Percentiles rank a stretch among this genome's conserved stretches.
These are phyloP conservation scores for Eudemis profundana DNA, from an alignment of 2,888 invertebrate species.

Conservation along the genomic window DNA sequence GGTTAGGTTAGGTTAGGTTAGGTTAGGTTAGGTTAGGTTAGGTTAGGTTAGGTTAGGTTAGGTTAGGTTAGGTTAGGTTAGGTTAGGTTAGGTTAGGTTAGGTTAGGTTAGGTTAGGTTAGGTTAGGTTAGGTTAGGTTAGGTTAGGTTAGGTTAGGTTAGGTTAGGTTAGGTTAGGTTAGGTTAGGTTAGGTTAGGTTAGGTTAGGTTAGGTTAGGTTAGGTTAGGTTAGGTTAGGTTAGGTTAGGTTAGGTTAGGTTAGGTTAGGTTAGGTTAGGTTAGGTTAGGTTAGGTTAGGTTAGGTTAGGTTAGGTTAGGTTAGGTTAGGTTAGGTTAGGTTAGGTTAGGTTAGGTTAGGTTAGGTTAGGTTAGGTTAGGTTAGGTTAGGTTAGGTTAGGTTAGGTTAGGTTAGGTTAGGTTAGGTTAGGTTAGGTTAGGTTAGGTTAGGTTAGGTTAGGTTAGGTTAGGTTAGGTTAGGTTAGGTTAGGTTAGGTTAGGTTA, in stretches of 20 bases:
- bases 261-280: constrained; percentile 40
- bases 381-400: constrained; percentile 49
- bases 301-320: constrained; percentile 41
- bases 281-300: constrained; percentile 32
- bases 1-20: constrained; percentile 34
- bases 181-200: constrained; percentile 39
- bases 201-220: constrained; percentile 39
- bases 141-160: constrained; percentile 40
- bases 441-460: constrained; percentile 45
- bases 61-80: constrained; percentile 39
- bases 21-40: constrained; percentile 31
- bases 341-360: constrained; percentile 49
- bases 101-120: constrained; percentile 23
- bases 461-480: constrained; percentile 48
- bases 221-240: constrained; percentile 37
- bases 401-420: constrained; percentile 45
- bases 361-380: constrained; percentile 50
- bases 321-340: constrained; percentile 47
- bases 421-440: constrained; percentile 46
- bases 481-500: constrained; percentile 48
- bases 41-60: constrained; percentile 37
- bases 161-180: constrained; percentile 39
- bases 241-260: constrained; percentile 39
- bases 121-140: constrained; percentile 18
- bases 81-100: constrained; percentile 34